A percentile compares a stretch with the other conserved stretches of the same genome.
Evolutionary conservation across 2,797 vertebrate genomes (phyloP).

Genomic region (Pogoniulus pusillus): DNA sequence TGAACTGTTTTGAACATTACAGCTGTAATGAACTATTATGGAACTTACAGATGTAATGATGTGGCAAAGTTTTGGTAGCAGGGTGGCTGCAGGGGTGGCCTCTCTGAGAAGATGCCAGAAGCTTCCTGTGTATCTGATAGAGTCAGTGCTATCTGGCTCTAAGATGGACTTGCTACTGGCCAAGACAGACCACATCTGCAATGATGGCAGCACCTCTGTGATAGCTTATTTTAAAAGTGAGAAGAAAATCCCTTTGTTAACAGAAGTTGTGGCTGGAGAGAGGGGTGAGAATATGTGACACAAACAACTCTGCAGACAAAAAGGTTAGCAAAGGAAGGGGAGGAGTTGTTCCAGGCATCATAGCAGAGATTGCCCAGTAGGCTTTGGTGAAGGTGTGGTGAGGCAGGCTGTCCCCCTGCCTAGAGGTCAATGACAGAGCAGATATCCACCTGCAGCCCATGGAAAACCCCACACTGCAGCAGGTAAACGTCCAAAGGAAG

Average conservation of each 20-base stretch:
- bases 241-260: too few species aligned
- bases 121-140: accelerated
- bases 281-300: neutral
- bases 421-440: neutral
- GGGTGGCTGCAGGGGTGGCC: neutral
- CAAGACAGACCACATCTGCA: neutral
- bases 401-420: neutral
- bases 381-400: neutral
- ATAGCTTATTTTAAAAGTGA: neutral
- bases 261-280: neutral
- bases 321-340: too few species aligned
- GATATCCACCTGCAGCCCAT: neutral
- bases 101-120: neutral
- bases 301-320: neutral
- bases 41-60: too few species aligned
- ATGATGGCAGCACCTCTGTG: neutral
- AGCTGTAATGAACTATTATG: too few species aligned
- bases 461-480: neutral
- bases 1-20: neutral
- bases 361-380: neutral
- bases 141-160: neutral
- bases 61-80: neutral
- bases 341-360: accelerated
- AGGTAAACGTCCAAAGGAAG: neutral
- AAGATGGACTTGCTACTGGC: neutral